phyloP scores from a whole-genome alignment of 2,797 vertebrate genomes.

The Poecilia gillii region DNA sequence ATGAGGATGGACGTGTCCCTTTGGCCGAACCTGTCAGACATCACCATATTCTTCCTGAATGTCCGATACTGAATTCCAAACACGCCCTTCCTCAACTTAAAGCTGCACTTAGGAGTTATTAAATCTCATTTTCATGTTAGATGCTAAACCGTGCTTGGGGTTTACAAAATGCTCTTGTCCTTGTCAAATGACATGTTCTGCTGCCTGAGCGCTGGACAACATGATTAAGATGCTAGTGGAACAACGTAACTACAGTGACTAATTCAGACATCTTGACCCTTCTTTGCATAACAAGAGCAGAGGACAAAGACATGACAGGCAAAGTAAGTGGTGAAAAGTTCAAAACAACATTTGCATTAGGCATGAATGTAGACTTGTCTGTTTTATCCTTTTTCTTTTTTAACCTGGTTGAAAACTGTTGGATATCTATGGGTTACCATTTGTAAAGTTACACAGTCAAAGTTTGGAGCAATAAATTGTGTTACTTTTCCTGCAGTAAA shows the following conservation, averaged over 20 bases:
- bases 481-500: no score
- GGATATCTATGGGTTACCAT: background rate
- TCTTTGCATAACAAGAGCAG: conserved; percentile 63
- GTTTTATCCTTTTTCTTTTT: background rate
- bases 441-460: no score
- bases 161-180: background rate
- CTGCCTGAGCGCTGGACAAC: conserved; percentile 1
- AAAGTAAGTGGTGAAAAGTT: conserved; percentile 24
- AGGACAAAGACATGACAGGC: conserved; percentile 42
- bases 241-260: conserved; percentile 29
- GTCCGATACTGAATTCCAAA: background rate
- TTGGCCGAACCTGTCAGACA: conserved; percentile 75
- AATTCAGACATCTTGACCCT: conserved; percentile 55
- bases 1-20: conserved; percentile 78
- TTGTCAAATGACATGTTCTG: conserved; percentile 17
- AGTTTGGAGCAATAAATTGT: no score
- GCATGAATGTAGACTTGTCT: background rate
- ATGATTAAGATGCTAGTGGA: conserved; percentile 25
- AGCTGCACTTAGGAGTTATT: background rate
- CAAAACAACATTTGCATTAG: conserved; percentile 6
- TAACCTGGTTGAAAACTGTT: background rate
- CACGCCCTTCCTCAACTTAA: background rate
- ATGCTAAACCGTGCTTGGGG: background rate
- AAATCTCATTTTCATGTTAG: background rate
- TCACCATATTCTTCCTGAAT: background rate